Percentiles rank a stretch among this genome's conserved stretches.
These are phyloP conservation scores for Carterocephalus palaemon DNA, from an alignment of 2,888 invertebrate species.

Conservation along the genomic window DNA sequence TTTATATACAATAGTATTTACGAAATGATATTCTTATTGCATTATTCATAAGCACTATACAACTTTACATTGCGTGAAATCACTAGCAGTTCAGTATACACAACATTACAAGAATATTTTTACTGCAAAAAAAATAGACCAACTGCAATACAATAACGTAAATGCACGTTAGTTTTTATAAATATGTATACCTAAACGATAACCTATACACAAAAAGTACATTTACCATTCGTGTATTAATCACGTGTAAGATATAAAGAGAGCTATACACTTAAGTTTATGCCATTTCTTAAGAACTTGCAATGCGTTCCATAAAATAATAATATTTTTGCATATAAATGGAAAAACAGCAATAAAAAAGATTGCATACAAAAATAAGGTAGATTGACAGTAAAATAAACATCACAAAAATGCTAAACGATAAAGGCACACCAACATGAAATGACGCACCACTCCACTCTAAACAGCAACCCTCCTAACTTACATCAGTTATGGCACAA, in stretches of 20 bases:
- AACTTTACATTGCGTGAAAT: constrained; percentile 63
- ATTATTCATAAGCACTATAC: constrained; percentile 72
- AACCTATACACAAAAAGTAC: constrained; percentile 46
- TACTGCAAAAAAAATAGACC: constrained; percentile 37
- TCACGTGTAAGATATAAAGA: constrained; percentile 20
- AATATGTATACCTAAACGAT: constrained; percentile 43
- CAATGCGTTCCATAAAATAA: too few relatives aligned
- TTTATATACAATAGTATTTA: constrained; percentile 65
- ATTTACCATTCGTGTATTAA: constrained; percentile 28
- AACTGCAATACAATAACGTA: constrained; percentile 33
- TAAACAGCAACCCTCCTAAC: constrained; percentile 22
- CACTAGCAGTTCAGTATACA: constrained; percentile 52
- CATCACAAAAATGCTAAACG: constrained; percentile 11
- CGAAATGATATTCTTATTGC: constrained; percentile 46
- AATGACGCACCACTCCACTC: not conserved
- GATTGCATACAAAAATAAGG: constrained; percentile 2
- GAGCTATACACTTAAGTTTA: too few relatives aligned
- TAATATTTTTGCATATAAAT: too few relatives aligned
- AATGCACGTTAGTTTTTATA: constrained; percentile 30
- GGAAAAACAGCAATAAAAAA: constrained; percentile 1
- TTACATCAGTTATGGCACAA: constrained; percentile 36
- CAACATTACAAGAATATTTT: constrained; percentile 36
- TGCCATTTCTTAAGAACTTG: too few relatives aligned
- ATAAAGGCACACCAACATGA: not conserved
- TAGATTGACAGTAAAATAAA: not conserved